Evolutionary conservation across 30 jellyfish, hydroid and myxozoan genomes (phyloP).

Genomic region (Aurelia sp.): DNA sequence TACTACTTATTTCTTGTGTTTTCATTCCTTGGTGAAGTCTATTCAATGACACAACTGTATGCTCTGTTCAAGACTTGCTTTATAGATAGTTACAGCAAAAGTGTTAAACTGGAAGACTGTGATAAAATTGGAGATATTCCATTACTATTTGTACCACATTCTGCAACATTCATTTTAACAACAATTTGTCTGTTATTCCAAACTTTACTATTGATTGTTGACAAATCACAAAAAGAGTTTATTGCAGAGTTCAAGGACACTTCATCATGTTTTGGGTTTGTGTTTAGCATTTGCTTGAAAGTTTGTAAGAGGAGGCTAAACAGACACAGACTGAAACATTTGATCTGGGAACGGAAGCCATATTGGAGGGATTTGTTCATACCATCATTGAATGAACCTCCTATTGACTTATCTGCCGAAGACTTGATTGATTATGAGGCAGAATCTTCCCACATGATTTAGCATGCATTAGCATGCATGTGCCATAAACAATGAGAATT

Average conservation of each 20-base stretch:
- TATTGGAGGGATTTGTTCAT: slow-evolving; percentile 55
- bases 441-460: background rate
- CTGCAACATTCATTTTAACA: slow-evolving; percentile 19
- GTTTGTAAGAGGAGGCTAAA: slow-evolving; percentile 29
- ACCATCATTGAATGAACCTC: slow-evolving; percentile 76
- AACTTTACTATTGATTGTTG: slow-evolving; percentile 46
- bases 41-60: slow-evolving; percentile 25
- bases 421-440: slow-evolving; percentile 67
- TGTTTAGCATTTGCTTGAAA: background rate
- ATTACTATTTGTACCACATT: slow-evolving; percentile 11
- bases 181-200: slow-evolving; percentile 25
- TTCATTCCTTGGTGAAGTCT: slow-evolving; percentile 53
- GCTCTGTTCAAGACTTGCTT: slow-evolving; percentile 62
- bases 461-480: too few relatives aligned
- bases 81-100: slow-evolving; percentile 15
- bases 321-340: slow-evolving; percentile 65
- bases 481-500: too few relatives aligned
- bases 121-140: slow-evolving; percentile 67
- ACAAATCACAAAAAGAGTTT: slow-evolving; percentile 58
- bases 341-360: slow-evolving; percentile 65
- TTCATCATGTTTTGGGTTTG: slow-evolving; percentile 21
- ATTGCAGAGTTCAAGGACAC: slow-evolving; percentile 23
- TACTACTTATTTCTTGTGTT: slow-evolving; percentile 61
- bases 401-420: slow-evolving; percentile 71
- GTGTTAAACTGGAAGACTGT: slow-evolving; percentile 13